Evolutionary conservation across 1,140 invertebrate species (phyloP).

Genomic region (Acromyrmex echinatior): DNA sequence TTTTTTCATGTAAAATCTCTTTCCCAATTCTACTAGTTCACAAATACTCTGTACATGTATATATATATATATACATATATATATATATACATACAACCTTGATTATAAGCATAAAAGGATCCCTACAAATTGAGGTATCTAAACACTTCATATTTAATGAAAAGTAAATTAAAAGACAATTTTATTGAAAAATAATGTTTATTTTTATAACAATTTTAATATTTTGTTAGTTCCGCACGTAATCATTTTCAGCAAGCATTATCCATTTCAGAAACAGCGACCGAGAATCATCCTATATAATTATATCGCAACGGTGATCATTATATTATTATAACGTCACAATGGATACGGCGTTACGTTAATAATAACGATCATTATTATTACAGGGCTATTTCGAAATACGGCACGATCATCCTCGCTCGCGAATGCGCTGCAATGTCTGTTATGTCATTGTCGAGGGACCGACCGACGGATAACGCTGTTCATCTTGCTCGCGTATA

Average conservation of each 20-base stretch:
- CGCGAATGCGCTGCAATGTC: conserved; percentile 28
- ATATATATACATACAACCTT: no score
- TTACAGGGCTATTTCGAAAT: conserved; percentile 61
- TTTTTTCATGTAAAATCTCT: no score
- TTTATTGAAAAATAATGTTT: no score
- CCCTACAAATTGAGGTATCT: no score
- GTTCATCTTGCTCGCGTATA: conserved; percentile 72
- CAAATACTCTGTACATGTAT: no score
- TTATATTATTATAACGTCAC: conserved; percentile 63
- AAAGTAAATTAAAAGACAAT: no score
- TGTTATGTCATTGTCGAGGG: conserved; percentile 55
- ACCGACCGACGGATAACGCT: conserved; percentile 53
- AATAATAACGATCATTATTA: conserved; percentile 66
- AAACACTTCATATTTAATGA: no score
- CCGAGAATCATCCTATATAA: conserved; percentile 61
- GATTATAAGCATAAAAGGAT: no score
- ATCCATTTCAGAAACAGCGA: conserved; percentile 53
- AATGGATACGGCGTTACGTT: conserved; percentile 52
- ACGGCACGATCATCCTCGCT: conserved; percentile 42
- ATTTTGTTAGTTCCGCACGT: not conserved
- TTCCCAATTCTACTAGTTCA: no score
- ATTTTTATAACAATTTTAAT: no score
- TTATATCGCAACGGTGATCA: conserved; percentile 62
- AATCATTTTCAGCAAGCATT: conserved; percentile 56
- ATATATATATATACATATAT: no score